Conservation (phyloP, 2,113 vertebrate species). For the Microtus ochrogaster region DNA sequence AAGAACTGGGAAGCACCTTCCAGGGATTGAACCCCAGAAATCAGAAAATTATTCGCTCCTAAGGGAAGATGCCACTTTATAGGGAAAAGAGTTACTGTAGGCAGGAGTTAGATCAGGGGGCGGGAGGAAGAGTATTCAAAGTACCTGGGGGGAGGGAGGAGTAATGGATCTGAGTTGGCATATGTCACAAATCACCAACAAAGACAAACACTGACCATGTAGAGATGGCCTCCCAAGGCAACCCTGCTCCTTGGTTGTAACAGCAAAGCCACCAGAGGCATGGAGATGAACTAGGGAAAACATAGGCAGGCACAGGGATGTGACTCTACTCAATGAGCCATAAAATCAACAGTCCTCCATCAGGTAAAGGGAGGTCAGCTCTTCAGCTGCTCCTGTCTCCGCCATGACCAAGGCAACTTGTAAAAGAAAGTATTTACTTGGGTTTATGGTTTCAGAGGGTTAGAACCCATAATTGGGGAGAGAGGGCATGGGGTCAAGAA, state of each 20-base stretch:
- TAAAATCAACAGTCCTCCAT: not conserved
- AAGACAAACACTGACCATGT: not conserved
- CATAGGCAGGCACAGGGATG: not conserved
- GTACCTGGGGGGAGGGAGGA: no score
- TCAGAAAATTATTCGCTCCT: not conserved
- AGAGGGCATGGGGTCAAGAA: not conserved
- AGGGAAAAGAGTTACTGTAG: not conserved
- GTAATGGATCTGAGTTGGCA: no score
- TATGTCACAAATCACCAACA: not conserved
- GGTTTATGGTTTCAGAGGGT: not conserved
- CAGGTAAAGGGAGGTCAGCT: rapidly evolving
- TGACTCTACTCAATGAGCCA: not conserved
- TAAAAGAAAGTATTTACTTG: not conserved
- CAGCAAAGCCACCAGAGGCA: not conserved
- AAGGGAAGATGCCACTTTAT: no score
- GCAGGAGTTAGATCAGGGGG: not conserved
- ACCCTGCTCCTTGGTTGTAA: not conserved
- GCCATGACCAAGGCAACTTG: not conserved
- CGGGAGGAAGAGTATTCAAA: not conserved
- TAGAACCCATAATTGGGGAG: not conserved
- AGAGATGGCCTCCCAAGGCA: not conserved
- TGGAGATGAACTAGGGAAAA: not conserved
- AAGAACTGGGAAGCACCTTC: not conserved
- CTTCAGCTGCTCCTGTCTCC: not conserved
- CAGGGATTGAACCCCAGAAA: not conserved